Base-by-base conservation (phyloP, 2,888 invertebrate genomes). In the Caenorhabditis japonica region DNA sequence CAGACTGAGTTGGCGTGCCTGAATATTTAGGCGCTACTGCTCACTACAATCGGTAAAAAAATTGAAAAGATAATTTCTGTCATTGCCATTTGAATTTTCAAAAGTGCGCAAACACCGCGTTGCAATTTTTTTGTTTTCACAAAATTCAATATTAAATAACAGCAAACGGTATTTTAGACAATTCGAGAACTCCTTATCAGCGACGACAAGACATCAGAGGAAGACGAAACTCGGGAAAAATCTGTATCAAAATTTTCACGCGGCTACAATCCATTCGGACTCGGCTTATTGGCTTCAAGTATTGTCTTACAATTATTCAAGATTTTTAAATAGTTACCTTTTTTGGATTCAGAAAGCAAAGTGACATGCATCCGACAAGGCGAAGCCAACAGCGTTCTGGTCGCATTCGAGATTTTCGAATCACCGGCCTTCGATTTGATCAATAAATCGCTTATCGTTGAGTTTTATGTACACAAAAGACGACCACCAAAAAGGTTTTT, bases 381-480 rank as follows among this genome's bases (percentile, higher is more conserved):
- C 10, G 73, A 74, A 41, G 15, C 46, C 1, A 58, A 74, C 27
- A 68, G 58, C 23, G 52, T 74, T 10, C 52, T 74, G 2, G 52
- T 68, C 13, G 73, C 73, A 2, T 74, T 58, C 30, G 68, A 74
- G 19, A 52, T 74, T n/a, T 68, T 62, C 36, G 68, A 68, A 41
- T 44, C 68, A 8, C 68, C 61, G 10, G 61, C 68, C 27, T 25
- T n/a, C 8, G 68, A 69, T 36, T 34, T 74, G 1, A 36, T 46
- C 2, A 68, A 74, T 30, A 61, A 58, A 27, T 66, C 66, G 52
- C 17, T 74, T 8, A 74, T 74, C 21, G 73, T 61, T 2, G 73
- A 74, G 33, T 74, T 62, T 19, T 74, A 60, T 39, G 46, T 74
- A 15, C 73, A 74, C 19, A 61, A 59, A 15, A 44, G 47, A 46